Evolutionary conservation across 2,113 vertebrate species (phyloP).

Genomic region (Zapus hudsonius): DNA sequence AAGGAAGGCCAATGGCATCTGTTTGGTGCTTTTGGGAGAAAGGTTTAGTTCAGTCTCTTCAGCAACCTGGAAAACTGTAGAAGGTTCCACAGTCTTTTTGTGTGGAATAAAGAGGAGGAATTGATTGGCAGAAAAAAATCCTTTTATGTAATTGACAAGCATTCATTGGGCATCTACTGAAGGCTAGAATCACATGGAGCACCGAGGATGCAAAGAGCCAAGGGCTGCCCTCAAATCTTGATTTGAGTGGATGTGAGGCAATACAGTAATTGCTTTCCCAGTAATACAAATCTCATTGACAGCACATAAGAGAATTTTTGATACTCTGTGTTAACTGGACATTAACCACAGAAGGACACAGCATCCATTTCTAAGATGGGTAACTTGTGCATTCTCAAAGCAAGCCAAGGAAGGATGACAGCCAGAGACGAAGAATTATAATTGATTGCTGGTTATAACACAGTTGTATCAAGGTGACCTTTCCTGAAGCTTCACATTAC

Average conservation of each 20-base stretch:
- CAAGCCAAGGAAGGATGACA: slow-evolving; percentile 6
- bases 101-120: neutral
- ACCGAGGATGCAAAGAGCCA: neutral
- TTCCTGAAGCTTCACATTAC: neutral
- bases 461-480: neutral
- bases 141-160: neutral
- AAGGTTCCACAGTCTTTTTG: neutral
- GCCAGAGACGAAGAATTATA: slow-evolving; percentile 10
- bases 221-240: neutral
- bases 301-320: neutral
- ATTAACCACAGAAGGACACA: neutral
- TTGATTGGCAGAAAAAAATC: neutral
- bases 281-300: neutral
- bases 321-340: neutral
- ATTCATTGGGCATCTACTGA: neutral
- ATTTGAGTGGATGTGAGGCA: neutral
- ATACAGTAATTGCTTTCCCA: neutral
- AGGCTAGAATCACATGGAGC: neutral
- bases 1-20: neutral
- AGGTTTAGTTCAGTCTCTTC: neutral
- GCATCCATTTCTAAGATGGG: neutral
- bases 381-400: neutral
- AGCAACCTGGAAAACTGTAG: neutral
- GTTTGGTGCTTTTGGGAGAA: neutral
- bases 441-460: neutral